A percentile compares a stretch with the other conserved stretches of the same genome.
These are phyloP conservation scores for Dromococcyx pavoninus DNA, from an alignment of 2,797 vertebrate species.

Conservation along the genomic window DNA sequence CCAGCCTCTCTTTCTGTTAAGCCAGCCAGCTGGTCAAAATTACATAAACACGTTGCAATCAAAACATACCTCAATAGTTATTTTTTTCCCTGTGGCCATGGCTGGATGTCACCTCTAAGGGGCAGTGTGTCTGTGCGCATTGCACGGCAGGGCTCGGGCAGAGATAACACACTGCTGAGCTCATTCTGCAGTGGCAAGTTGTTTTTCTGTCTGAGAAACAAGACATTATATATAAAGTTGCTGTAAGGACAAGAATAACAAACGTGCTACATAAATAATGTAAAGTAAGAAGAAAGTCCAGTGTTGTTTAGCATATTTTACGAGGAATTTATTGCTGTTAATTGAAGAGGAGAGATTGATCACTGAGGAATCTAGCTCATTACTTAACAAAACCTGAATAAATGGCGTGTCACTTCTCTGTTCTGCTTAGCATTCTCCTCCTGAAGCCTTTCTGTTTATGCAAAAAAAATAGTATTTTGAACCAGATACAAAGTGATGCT, in stretches of 20 bases:
- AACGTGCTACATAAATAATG: constrained; percentile 56
- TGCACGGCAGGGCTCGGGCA: neutral
- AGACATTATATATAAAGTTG: constrained; percentile 58
- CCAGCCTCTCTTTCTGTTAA: neutral
- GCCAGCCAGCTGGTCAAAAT: constrained; percentile 2
- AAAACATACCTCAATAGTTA: neutral
- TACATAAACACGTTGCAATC: neutral
- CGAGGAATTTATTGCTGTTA: constrained; percentile 61
- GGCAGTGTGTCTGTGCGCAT: constrained; percentile 71
- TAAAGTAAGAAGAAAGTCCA: constrained; percentile 45
- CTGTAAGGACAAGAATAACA: constrained; percentile 62
- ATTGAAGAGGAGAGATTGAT: constrained; percentile 64
- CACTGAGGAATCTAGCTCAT: constrained; percentile 29
- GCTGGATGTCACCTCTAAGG: constrained; percentile 64
- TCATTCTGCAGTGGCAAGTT: neutral
- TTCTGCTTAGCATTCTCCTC: constrained; percentile 42
- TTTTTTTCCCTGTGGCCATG: constrained; percentile 28
- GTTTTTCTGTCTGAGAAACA: constrained; percentile 51
- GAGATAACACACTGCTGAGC: neutral
- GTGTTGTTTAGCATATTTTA: constrained; percentile 64
- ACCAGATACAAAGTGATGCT: neutral
- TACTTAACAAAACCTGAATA: constrained; percentile 65
- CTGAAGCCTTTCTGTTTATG: constrained; percentile 14
- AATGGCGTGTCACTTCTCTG: constrained; percentile 42
- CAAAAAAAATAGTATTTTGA: neutral